Evolutionary conservation across 2,113 vertebrate species (phyloP).

Genomic region (Equus quagga): DNA sequence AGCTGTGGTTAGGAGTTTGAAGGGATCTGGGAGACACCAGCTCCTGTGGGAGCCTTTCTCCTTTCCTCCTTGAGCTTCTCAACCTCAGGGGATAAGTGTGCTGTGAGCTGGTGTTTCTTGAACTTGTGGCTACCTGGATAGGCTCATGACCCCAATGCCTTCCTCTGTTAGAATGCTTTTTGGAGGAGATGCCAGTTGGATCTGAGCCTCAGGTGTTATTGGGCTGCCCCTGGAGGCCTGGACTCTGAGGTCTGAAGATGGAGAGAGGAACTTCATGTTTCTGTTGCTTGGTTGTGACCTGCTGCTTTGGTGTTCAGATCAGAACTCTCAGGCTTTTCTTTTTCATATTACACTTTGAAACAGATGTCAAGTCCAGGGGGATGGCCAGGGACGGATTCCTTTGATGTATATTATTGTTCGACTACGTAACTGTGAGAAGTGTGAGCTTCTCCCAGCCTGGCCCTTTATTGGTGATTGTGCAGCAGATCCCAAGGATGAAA

Average conservation of each 20-base stretch:
- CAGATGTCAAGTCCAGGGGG: not conserved
- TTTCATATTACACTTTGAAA: not conserved
- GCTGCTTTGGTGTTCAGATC: not conserved
- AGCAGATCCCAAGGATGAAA: not conserved
- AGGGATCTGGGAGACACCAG: not conserved
- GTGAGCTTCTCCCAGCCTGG: not conserved
- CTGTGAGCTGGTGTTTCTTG: not conserved
- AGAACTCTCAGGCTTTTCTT: not conserved
- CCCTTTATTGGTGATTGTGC: not conserved
- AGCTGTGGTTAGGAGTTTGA: conserved; percentile 81
- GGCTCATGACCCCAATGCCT: not conserved
- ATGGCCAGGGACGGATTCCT: not conserved
- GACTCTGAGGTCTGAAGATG: not conserved
- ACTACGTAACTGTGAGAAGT: not conserved
- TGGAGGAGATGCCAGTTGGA: not conserved
- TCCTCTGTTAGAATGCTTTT: not conserved
- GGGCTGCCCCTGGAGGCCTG: not conserved
- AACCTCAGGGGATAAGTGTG: not conserved
- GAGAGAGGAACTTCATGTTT: not conserved
- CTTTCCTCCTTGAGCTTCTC: not conserved
- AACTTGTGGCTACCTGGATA: not conserved
- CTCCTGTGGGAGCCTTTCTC: not conserved
- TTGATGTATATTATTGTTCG: not conserved
- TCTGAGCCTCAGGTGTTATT: not conserved
- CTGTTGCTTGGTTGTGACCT: not conserved